Conservation (phyloP, 92 coral and sea anemone species). For the Nematostella vectensis region DNA sequence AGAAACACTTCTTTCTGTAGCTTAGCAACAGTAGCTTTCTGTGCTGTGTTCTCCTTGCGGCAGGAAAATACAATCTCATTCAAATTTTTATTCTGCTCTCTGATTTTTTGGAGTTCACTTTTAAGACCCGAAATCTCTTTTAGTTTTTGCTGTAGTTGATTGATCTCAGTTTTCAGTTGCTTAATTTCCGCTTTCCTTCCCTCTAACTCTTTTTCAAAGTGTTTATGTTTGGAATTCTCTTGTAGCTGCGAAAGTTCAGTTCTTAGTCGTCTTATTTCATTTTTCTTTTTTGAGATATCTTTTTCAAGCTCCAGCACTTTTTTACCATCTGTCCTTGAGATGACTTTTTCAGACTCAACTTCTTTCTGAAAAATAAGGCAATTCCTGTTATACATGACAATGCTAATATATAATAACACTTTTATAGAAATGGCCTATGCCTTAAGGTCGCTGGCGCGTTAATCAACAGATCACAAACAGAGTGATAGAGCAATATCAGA, state of each 20-base stretch:
- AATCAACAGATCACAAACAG: too few species aligned
- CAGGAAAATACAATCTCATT: slow-evolving; percentile 32
- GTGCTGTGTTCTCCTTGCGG: slow-evolving; percentile 38
- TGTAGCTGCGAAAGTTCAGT: slow-evolving; percentile 9
- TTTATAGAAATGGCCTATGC: too few species aligned
- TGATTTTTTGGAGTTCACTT: slow-evolving; percentile 39
- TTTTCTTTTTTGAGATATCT: slow-evolving; percentile 12
- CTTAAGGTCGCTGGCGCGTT: too few species aligned
- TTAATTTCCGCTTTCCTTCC: slow-evolving; percentile 26
- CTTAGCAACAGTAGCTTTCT: slow-evolving; percentile 22
- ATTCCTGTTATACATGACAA: too few species aligned
- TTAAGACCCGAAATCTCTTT: slow-evolving; percentile 41
- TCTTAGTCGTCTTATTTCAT: slow-evolving; percentile 15
- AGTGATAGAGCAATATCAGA: too few species aligned
- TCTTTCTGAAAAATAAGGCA: too few species aligned
- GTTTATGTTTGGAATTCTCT: slow-evolving; percentile 1
- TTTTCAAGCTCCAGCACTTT: slow-evolving; percentile 5
- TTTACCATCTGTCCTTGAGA: too few species aligned
- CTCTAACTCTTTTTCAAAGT: slow-evolving; percentile 24
- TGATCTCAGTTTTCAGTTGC: slow-evolving; percentile 23
- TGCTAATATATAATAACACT: too few species aligned
- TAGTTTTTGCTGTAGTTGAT: slow-evolving; percentile 37
- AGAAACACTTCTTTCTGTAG: slow-evolving; percentile 27
- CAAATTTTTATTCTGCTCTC: slow-evolving; percentile 35
- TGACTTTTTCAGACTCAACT: too few species aligned